A percentile compares a stretch with the other conserved stretches of the same genome.
phyloP scores from a whole-genome alignment of 2,797 vertebrate genomes.

The Sebastes steindachneri region DNA sequence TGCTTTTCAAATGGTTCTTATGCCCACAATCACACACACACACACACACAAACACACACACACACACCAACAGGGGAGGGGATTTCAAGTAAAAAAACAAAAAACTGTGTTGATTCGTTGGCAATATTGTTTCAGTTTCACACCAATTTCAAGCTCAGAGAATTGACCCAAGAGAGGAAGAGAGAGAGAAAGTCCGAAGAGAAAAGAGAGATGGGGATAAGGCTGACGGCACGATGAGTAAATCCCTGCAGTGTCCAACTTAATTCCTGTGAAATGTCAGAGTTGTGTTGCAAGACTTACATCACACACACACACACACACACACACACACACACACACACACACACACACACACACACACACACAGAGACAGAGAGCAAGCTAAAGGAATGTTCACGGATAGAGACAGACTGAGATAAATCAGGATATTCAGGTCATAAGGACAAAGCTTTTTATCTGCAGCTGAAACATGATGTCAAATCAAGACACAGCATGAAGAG shows the following conservation, averaged over 20 bases:
- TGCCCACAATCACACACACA: not conserved
- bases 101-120: not conserved
- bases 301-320: slow-evolving; percentile 10
- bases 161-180: not conserved
- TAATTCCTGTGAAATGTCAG: slow-evolving; percentile 34
- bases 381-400: not conserved
- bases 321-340: not conserved
- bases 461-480: not conserved
- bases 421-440: not conserved
- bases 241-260: slow-evolving; percentile 24
- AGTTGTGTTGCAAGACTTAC: slow-evolving; percentile 18
- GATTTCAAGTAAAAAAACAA: not conserved
- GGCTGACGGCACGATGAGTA: not conserved
- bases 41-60: not conserved
- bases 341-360: not conserved
- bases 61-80: not conserved
- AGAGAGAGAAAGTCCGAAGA: not conserved
- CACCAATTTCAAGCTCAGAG: not conserved
- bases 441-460: not conserved
- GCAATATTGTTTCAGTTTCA: not conserved
- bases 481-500: not conserved
- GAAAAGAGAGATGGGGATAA: not conserved
- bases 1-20: not conserved
- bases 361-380: not conserved
- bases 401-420: too few relatives aligned